Evolutionary conservation across 2,113 vertebrate genomes (phyloP), one percentile per base, ranked within the genome.

Genomic region (Oceanodroma tethys): DNA sequence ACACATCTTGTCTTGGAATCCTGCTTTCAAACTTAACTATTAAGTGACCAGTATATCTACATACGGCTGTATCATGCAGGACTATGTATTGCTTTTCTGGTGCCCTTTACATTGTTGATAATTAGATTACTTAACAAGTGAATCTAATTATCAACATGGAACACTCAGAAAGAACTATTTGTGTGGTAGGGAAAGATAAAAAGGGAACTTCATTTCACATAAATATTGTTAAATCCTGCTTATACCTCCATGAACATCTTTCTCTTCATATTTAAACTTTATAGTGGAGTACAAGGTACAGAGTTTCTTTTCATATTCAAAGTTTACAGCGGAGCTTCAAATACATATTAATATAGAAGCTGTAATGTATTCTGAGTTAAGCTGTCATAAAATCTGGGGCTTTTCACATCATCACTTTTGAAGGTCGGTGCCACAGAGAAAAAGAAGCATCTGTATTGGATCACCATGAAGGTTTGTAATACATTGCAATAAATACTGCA

Each of bases 361-460:
- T 91, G 45, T 96, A 97, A 97, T 96, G 79, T 96, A 97, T 97
- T 98, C 96, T 95, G 92, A 97, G 94, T 97, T 97, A 98, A 98
- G 92, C 86, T 97, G 96, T 96, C 96, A 97, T 98, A 97, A 98
- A 98, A 95, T 94, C 91, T 91, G 67, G 76, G 86, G 87, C 91
- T 98, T 95, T 97, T 97, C 96, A 97, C 92, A 98, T 98, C 96
- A 98, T 98, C 97, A 94, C 96, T 98, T 98, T 97, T 98, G 98
- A 98, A 98, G 98, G 98, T 98, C 95, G 26, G 82, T 42, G 40
- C 90, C 93, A 97, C 72, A 91, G 86, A 98, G 94, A 94, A 97
- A 50, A 96, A 97, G 96, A 70, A 85, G 82, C 94, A 89, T 97
- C 96, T 98, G 93, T 93, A 94, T 36, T 90, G 90, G 96, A 93